phyloP scores from a whole-genome alignment of 1,140 invertebrate species.

The Drosophila equinoxialis region DNA sequence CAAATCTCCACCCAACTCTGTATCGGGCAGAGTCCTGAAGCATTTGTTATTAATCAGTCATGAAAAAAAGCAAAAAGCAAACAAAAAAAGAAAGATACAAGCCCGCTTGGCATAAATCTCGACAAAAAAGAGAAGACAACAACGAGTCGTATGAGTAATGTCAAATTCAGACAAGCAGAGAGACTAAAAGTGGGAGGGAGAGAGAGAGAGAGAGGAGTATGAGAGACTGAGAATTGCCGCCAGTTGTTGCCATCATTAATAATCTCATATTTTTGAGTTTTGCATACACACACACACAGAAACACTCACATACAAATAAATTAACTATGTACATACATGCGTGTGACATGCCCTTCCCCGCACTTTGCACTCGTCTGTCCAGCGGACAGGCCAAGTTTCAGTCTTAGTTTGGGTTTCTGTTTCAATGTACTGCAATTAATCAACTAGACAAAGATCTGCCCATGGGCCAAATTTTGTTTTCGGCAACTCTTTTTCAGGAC shows the following conservation, averaged over 20 bases:
- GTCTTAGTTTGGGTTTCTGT: slow-evolving; percentile 12
- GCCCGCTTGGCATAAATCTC: slow-evolving; percentile 63
- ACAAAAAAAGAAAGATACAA: slow-evolving; percentile 2
- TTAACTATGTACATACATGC: slow-evolving; percentile 14
- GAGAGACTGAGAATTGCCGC: slow-evolving; percentile 45
- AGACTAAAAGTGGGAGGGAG: neutral
- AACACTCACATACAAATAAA: neutral
- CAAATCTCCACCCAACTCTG: slow-evolving; percentile 2
- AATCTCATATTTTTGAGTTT: slow-evolving; percentile 67
- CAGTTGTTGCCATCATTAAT: slow-evolving; percentile 65
- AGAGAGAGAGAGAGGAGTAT: neutral
- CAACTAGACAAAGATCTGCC: slow-evolving; percentile 74
- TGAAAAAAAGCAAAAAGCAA: too few relatives aligned
- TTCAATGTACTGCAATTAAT: slow-evolving; percentile 66
- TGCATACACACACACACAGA: slow-evolving; percentile 28
- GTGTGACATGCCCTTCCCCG: neutral
- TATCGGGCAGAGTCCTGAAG: slow-evolving; percentile 49
- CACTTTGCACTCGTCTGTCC: neutral
- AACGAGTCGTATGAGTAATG: slow-evolving; percentile 75
- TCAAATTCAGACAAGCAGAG: slow-evolving; percentile 61
- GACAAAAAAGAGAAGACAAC: slow-evolving; percentile 25
- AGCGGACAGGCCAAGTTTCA: slow-evolving; percentile 41
- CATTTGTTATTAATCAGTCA: slow-evolving; percentile 71
- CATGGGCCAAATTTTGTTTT: slow-evolving; percentile 21
- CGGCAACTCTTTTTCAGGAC: neutral